Percentiles rank a stretch among this genome's conserved stretches.
Conservation (phyloP, 2,888 invertebrate species). For the Nephrocerus scutellatus region DNA sequence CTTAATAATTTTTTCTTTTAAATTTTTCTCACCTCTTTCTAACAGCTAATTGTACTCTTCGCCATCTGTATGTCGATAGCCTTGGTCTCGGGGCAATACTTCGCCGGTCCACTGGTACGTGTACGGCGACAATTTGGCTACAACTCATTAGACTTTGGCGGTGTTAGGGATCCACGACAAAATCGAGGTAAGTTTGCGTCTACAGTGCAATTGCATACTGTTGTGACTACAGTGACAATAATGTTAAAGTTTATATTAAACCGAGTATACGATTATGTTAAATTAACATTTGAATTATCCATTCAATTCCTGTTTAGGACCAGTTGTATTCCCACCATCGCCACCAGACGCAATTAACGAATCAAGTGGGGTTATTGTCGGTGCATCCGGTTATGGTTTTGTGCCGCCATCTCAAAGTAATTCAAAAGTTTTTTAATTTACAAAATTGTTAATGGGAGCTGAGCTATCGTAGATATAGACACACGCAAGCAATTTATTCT, state of each 20-base stretch:
- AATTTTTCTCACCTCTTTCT: conserved; percentile 19
- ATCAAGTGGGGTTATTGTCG: conserved; percentile 73
- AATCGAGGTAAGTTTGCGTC: conserved; percentile 38
- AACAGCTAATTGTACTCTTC: conserved; percentile 39
- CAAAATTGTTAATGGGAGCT: too few species aligned
- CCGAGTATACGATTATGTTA: too few species aligned
- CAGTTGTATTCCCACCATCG: conserved; percentile 70
- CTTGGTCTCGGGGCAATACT: conserved; percentile 41
- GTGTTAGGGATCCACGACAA: conserved; percentile 43
- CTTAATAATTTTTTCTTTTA: conserved; percentile 8
- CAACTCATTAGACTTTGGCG: conserved; percentile 32
- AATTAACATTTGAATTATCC: too few species aligned
- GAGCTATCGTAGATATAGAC: too few species aligned
- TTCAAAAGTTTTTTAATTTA: too few species aligned
- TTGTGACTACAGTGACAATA: too few species aligned
- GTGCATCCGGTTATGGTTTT: conserved; percentile 79
- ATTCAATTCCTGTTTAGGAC: conserved; percentile 61
- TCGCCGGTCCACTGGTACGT: conserved; percentile 36
- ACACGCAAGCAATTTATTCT: too few species aligned
- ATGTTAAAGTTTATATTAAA: too few species aligned
- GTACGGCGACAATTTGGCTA: conserved; percentile 30
- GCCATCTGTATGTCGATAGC: conserved; percentile 40
- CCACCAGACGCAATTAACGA: conserved; percentile 62
- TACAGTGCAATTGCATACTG: not conserved
- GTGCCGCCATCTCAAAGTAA: conserved; percentile 57